Conservation (phyloP, 2,888 invertebrate species). For the Alloscopus bannaensis region DNA sequence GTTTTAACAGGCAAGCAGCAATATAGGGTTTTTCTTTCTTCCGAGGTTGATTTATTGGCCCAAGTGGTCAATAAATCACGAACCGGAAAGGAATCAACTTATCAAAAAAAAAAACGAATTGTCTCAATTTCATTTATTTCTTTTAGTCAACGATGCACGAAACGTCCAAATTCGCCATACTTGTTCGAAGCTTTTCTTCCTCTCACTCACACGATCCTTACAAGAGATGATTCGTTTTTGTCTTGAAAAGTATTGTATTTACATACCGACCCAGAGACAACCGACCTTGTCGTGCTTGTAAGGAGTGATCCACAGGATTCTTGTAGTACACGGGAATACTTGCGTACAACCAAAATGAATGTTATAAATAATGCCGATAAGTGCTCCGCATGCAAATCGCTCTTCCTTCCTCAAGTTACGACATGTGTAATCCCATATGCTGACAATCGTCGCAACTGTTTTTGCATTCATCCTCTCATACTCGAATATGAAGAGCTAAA, state of each 20-base stretch:
- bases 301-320: no score
- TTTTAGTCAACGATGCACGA: constrained; percentile 47
- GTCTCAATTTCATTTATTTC: constrained; percentile 67
- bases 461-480: no score
- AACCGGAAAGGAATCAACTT: constrained; percentile 70
- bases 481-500: no score
- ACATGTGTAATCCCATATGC: constrained; percentile 7
- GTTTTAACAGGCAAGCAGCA: constrained; percentile 24
- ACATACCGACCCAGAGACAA: no score
- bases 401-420: constrained; percentile 18
- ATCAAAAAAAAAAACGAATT: constrained; percentile 72
- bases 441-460: background rate
- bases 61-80: constrained; percentile 72
- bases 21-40: no score
- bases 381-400: constrained; percentile 4
- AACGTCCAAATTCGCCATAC: constrained; percentile 23
- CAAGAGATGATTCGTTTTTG: no score
- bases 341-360: no score
- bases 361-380: background rate
- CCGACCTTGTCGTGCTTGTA: no score
- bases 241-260: no score
- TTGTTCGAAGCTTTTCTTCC: constrained; percentile 7
- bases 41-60: constrained; percentile 69
- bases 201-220: no score
- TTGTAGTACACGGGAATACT: no score